Evolutionary conservation across 2,113 vertebrate genomes (phyloP), one percentile per base, ranked within the genome.

Genomic region (Chloebia gouldiae): DNA sequence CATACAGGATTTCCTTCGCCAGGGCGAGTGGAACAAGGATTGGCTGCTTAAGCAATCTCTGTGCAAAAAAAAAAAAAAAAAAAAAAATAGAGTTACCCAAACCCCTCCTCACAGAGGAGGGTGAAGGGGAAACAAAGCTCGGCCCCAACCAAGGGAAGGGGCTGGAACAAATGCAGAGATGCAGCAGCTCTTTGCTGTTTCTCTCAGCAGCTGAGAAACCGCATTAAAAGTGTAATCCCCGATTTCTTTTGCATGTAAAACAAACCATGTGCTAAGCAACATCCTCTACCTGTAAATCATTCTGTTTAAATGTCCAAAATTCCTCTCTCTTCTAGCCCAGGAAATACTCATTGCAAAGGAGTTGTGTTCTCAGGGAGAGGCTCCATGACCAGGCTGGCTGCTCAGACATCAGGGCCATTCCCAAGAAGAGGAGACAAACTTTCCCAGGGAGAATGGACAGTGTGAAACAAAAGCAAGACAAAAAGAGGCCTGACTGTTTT

Each of bases 1-100:
- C 92, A 94, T 63, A 91, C 70, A 97, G 81, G 92, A 95, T 94
- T 96, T 97, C 91, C 92, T 97, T 94, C 15, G 0, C 73, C 2
- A 3, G 40, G 35, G 39, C 13, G 33, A 94, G 61, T 18, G 63
- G 39, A 82, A 68, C 10, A 11, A 86, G 51, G 59, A 92, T 23
- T 92, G 91, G 54, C 75, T 88, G 40, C 85, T 96, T 92, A 88
- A 96, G 90, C 80, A 89, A 95, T 53, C 66, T 86, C 61, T 53
- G 35, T 50, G 40, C 2, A 53, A 85, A 87, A 59, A 53, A 61
- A 61, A 61, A 57, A 80, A 75, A 56, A 13, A 20, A 39, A 39
- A 39, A 39, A 39, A 20, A 39, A 39, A 39, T 9, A 39, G 7
- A 19, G 14, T 53, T n/a, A 57, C 39, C 50, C 76, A 70, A 65